A percentile compares a stretch with the other conserved stretches of the same genome.
phyloP scores from a whole-genome alignment of 2,113 vertebrate genomes.

The Prolemur simus region DNA sequence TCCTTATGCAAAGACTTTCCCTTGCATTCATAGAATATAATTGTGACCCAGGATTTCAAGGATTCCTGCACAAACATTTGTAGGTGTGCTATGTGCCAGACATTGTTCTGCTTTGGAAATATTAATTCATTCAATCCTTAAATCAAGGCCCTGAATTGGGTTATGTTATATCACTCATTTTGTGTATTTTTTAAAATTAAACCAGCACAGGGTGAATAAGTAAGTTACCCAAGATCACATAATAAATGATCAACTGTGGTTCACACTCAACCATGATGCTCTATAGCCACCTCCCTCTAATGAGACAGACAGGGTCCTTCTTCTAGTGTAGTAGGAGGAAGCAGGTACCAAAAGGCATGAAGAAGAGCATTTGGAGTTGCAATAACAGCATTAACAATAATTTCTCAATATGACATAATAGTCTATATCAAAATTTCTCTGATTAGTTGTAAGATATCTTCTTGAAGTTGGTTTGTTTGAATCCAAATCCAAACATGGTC shows the following conservation, averaged over 20 bases:
- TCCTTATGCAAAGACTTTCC: not conserved
- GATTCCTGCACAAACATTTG: not conserved
- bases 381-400: not conserved
- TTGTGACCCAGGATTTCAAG: not conserved
- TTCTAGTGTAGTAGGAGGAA: not conserved
- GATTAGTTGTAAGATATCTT: not conserved
- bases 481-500: not conserved
- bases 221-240: not conserved
- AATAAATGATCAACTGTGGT: not conserved
- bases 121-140: not conserved
- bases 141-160: not conserved
- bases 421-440: not conserved
- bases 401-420: not conserved
- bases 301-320: not conserved
- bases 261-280: not conserved
- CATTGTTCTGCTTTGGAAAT: slow-evolving; percentile 1
- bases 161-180: not conserved
- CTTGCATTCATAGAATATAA: not conserved
- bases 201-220: not conserved
- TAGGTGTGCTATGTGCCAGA: not conserved
- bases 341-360: not conserved
- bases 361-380: not conserved
- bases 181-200: not conserved
- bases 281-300: not conserved
- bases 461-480: not conserved